Percentiles rank a stretch among this genome's conserved stretches.
Conservation (phyloP, 2,888 invertebrate genomes). For the Quadroppia sp. region DNA sequence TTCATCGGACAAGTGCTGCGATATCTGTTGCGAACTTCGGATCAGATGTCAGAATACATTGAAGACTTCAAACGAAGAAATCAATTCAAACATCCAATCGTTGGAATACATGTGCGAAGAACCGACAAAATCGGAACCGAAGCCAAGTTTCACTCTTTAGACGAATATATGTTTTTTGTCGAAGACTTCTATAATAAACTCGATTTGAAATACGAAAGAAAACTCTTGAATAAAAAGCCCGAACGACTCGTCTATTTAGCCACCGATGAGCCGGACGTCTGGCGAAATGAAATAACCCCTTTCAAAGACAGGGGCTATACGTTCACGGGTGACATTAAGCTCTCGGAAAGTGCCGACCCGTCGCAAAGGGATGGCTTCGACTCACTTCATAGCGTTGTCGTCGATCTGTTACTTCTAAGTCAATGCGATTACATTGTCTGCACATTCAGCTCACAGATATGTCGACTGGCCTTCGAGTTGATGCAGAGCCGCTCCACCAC, state of each 20-base stretch:
- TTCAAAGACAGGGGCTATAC: conserved; percentile 43
- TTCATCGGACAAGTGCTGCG: conserved; percentile 96
- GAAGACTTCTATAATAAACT: conserved; percentile 77
- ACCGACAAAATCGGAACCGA: conserved; percentile 86
- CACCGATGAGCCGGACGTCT: conserved; percentile 48
- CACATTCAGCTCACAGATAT: conserved; percentile 98
- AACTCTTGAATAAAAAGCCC: conserved; percentile 15
- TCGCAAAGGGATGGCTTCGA: conserved; percentile 73
- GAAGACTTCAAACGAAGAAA: conserved; percentile 45
- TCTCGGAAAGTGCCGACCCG: conserved; percentile 46
- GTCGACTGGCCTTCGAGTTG: conserved; percentile 95
- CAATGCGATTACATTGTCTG: conserved; percentile 91
- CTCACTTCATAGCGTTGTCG: conserved; percentile 83
- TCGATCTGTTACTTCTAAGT: conserved; percentile 86
- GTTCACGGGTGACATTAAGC: conserved; percentile 46
- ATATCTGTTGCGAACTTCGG: conserved; percentile 66
- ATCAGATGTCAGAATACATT: conserved; percentile 43
- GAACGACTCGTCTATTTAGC: conserved; percentile 47
- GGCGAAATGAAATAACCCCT: conserved; percentile 21
- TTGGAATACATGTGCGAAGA: conserved; percentile 59
- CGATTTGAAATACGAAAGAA: conserved; percentile 50
- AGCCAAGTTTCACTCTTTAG: conserved; percentile 87
- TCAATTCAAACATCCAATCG: conserved; percentile 46
- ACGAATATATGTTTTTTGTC: conserved; percentile 92
- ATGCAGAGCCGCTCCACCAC: conserved; percentile 67